A percentile compares a stretch with the other conserved stretches of the same genome.
Evolutionary conservation across 1,140 invertebrate species (phyloP).

Genomic region (Hycleus phaleratus): DNA sequence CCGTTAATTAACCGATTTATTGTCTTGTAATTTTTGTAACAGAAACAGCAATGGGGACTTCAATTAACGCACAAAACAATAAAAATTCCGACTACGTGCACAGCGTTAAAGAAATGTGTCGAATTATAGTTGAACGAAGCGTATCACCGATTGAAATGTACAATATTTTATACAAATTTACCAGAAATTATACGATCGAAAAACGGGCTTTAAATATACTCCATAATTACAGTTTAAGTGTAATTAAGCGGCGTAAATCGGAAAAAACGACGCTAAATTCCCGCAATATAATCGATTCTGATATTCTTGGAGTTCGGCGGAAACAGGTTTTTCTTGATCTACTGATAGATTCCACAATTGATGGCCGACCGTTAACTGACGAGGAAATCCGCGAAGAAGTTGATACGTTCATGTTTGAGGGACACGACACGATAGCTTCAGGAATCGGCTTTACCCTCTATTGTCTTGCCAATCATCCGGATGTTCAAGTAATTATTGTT

Average conservation of each 20-base stretch:
- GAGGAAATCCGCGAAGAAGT: slow-evolving; percentile 48
- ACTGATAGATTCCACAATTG: slow-evolving; percentile 51
- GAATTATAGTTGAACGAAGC: slow-evolving; percentile 3
- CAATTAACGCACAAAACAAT: slow-evolving; percentile 16
- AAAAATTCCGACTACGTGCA: slow-evolving; percentile 2
- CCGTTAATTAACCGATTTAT: background rate
- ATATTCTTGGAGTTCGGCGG: slow-evolving; percentile 36
- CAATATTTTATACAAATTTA: slow-evolving; percentile 2
- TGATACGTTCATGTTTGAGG: slow-evolving; percentile 70
- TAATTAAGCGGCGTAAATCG: background rate
- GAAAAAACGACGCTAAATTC: background rate
- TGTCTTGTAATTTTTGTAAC: background rate
- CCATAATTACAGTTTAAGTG: background rate
- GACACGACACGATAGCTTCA: slow-evolving; percentile 68
- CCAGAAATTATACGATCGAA: slow-evolving; percentile 3
- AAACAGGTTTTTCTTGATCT: slow-evolving; percentile 61
- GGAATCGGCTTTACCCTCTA: slow-evolving; percentile 51
- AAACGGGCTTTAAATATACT: slow-evolving; percentile 2
- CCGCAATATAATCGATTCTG: background rate
- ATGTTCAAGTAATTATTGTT: slow-evolving; percentile 31
- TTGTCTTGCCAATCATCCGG: slow-evolving; percentile 50
- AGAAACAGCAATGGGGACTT: slow-evolving; percentile 15
- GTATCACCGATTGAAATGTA: background rate
- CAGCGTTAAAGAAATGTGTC: slow-evolving; percentile 12
- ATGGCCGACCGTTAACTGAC: slow-evolving; percentile 46